Percentiles rank a stretch among this genome's conserved stretches.
Evolutionary conservation across 2,888 invertebrate genomes (phyloP).

Genomic region (Eristalis arbustorum): DNA sequence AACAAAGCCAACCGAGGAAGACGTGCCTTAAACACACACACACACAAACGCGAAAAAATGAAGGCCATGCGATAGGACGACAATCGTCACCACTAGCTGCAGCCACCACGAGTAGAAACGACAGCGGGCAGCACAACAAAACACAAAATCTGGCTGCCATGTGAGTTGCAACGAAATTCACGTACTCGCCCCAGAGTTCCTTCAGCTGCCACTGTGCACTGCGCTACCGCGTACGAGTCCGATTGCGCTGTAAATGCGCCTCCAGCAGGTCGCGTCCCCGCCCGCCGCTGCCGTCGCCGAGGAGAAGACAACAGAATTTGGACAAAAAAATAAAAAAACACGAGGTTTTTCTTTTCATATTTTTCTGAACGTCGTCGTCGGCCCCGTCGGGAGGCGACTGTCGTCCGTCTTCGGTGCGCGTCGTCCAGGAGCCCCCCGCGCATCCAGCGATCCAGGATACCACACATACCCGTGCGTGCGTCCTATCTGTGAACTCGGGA

Average conservation of each 20-base stretch:
- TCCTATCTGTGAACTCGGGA: constrained; percentile 34
- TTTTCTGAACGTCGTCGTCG: constrained; percentile 56
- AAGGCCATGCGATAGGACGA: constrained; percentile 45
- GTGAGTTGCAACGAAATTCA: constrained; percentile 67
- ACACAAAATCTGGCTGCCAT: constrained; percentile 62
- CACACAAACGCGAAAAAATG: constrained; percentile 34
- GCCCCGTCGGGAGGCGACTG: constrained; percentile 20
- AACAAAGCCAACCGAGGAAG: not conserved
- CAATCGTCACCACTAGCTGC: not conserved
- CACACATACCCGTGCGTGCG: constrained; percentile 6
- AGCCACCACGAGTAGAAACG: not conserved
- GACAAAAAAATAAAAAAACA: constrained; percentile 8
- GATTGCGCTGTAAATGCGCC: constrained; percentile 65
- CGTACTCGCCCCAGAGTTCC: constrained; percentile 46
- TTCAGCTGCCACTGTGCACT: constrained; percentile 56
- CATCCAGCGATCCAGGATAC: constrained; percentile 25
- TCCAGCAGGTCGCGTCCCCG: constrained; percentile 22
- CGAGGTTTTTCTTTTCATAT: constrained; percentile 55
- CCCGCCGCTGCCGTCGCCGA: not conserved
- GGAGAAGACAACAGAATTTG: constrained; percentile 15
- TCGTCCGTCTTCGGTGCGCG: not conserved
- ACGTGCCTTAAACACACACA: constrained; percentile 32
- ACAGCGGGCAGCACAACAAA: constrained; percentile 43
- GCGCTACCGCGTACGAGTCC: constrained; percentile 44
- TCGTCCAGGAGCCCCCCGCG: constrained; percentile 35